Percentiles rank a stretch among this genome's conserved stretches.
phyloP scores from a whole-genome alignment of 2,888 invertebrate genomes.

The Lithophane leautieri region DNA sequence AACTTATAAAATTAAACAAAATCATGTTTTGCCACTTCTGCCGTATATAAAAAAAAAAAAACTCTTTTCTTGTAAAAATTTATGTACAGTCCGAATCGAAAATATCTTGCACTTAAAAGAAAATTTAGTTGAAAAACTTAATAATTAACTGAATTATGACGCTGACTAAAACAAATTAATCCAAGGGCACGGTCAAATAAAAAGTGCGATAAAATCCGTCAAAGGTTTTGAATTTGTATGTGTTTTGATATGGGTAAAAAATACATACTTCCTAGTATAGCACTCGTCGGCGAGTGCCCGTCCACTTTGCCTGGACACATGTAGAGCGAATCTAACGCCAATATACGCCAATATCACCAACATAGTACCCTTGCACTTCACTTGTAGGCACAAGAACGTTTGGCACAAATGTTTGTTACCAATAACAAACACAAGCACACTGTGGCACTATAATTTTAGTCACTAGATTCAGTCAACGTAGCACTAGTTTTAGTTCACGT shows the following conservation, averaged over 20 bases:
- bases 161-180: not conserved
- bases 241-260: not conserved
- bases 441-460: slow-evolving; percentile 1
- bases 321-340: slow-evolving; percentile 85
- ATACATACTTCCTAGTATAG: slow-evolving; percentile 84
- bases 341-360: slow-evolving; percentile 87
- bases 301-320: slow-evolving; percentile 87
- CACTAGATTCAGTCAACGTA: slow-evolving; percentile 5
- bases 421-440: slow-evolving; percentile 40
- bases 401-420: slow-evolving; percentile 40
- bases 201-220: slow-evolving; percentile 7
- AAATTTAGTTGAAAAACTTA: not conserved
- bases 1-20: not conserved
- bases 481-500: not conserved
- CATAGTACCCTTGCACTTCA: slow-evolving; percentile 79
- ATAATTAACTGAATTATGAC: not conserved
- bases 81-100: not conserved
- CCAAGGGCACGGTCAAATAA: not conserved
- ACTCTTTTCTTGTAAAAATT: not conserved
- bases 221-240: not conserved
- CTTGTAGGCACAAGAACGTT: slow-evolving; percentile 49
- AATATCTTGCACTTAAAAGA: not conserved
- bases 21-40: not conserved
- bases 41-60: too few relatives aligned
- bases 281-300: slow-evolving; percentile 87